Base-by-base conservation (phyloP, 2,888 invertebrate genomes). In the Acleris holmiana region DNA sequence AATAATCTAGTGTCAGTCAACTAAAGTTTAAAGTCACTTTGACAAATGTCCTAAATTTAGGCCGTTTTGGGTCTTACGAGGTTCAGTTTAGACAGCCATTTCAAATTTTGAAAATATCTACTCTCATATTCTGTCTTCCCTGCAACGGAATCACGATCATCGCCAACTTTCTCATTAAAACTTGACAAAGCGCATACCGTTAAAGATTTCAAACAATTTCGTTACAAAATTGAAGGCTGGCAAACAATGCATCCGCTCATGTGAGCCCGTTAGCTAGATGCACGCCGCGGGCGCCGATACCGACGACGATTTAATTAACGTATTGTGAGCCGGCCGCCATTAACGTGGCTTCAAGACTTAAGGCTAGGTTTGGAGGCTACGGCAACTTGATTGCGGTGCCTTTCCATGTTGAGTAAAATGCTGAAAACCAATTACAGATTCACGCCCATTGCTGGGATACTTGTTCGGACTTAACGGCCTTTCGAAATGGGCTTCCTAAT, bases 231-330 rank as follows among this genome's bases (percentile, higher is more conserved):
- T 65, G 65, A 60, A 41, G 40, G 55, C 55, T 44, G 44, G 55
- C 60, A 60, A 59, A 65, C 65, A 65, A 65, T 65, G 60, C 53
- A 48, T 46, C 56, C 41, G 50, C 65, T 35, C 55, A 59, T 59
- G 59, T 63, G 71, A 69, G 77, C 81, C 86, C 88, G 89, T 89
- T 89, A 88, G 83, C 74, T 81, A 85, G 90, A 88, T 88, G 89
- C 91, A 90, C 89, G 86, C 81, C 80, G 77, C 78, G 76, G 73
- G 73, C 71, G 58, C 73, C 78, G 83, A 82, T 86, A 81, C 80
- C 76, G 76, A 75, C 78, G 84, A 89, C 91, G 91, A 89, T 91
- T 91, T 91, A 91, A 91, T 91, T 91, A 91, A 90, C 86, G 87
- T 88, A 91, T 91, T 91, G 89, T 91, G 83, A 79, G 84, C 81